A percentile compares a stretch with the other conserved stretches of the same genome.
Conservation (phyloP, 2,113 vertebrate genomes). For the Alectura lathami region DNA sequence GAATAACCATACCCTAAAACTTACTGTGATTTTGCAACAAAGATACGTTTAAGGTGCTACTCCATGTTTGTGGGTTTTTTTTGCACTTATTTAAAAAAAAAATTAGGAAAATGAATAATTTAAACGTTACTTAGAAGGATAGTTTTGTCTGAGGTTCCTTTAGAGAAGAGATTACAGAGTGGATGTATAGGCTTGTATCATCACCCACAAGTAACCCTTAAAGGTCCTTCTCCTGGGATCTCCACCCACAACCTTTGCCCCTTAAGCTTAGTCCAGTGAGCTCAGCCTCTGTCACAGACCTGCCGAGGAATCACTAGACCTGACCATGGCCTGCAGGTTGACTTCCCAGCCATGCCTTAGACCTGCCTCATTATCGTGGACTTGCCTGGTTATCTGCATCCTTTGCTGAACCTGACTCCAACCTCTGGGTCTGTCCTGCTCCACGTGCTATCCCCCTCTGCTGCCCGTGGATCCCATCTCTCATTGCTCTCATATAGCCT, state of each 20-base stretch:
- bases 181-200: not conserved
- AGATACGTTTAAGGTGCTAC: not conserved
- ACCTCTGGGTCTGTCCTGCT: not conserved
- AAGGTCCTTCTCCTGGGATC: not conserved
- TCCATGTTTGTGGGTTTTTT: too few relatives aligned
- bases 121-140: not conserved
- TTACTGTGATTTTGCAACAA: not conserved
- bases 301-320: not conserved
- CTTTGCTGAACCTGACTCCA: not conserved
- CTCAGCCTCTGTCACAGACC: not conserved
- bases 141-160: not conserved
- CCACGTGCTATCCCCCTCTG: not conserved
- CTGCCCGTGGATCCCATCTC: not conserved
- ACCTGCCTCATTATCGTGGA: not conserved
- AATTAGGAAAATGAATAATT: not conserved
- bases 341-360: not conserved
- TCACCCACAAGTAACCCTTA: not conserved
- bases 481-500: not conserved
- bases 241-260: not conserved
- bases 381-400: not conserved
- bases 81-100: too few relatives aligned
- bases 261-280: not conserved
- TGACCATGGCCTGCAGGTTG: fast-evolving
- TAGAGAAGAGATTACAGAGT: not conserved
- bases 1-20: not conserved